Evolutionary conservation across 2,888 invertebrate genomes (phyloP), one percentile per base, ranked within the genome.

Genomic region (Marasmarcha lunaedactyla): DNA sequence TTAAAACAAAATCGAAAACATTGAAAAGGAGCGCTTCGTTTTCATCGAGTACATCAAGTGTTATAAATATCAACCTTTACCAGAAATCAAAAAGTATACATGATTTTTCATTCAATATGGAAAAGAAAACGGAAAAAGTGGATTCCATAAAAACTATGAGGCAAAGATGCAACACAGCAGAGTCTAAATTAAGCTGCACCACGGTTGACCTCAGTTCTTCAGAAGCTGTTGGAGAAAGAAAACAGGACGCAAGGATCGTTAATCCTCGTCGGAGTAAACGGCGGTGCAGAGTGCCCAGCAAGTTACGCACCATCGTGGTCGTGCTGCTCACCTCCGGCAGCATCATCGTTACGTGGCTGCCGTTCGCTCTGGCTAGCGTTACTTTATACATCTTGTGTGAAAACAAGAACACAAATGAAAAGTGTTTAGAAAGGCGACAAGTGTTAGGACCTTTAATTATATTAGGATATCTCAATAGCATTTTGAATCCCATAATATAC

Each of bases 401-500:
- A 48, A 69, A 76, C 1, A 71, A 84, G 46, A 48, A 64, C 1
- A 71, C 63, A 0, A 78, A 83, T 46, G 62, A 63, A 2, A 68
- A 65, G 42, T 88, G 88, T 57, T 63, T 84, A 35, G 57, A 71
- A 5, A 56, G 87, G 20, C 69, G 77, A 12, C 60, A 77, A 13
- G 63, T 87, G 27, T 71, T 89, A 1, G 86, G 87, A 35, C 88
- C 89, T 0, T 55, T 89, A 33, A 85, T 86, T 0, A 83, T 86
- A 15, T 58, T 89, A 35, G 89, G 88, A 1, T 86, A 88, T 47
- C 51, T 79, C 1, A 89, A 89, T 50, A 88, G 88, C 48, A 55
- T 89, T 35, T 52, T 89, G 1, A 89, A 89, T 56, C 89, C 89
- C 1, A 57, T 89, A 14, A 88, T 89, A 47, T 89, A 89, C 52